A percentile compares a stretch with the other conserved stretches of the same genome.
Evolutionary conservation across 2,797 vertebrate genomes (phyloP).

Genomic region (Anguilla megastoma): DNA sequence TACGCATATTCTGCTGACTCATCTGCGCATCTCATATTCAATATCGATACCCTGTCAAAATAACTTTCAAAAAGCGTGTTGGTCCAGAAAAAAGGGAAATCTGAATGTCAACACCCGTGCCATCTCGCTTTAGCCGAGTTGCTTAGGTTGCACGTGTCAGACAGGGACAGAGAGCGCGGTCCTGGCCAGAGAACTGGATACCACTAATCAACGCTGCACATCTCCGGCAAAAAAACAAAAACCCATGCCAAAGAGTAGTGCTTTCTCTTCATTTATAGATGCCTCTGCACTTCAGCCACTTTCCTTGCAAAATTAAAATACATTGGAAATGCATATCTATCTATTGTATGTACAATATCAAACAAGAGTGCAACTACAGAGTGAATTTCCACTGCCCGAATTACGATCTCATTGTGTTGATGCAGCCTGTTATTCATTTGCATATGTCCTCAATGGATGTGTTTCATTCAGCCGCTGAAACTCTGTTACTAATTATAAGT

Average conservation of each 20-base stretch:
- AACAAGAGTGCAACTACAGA: conserved; percentile 73
- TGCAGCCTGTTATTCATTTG: conserved; percentile 24
- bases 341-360: conserved; percentile 77
- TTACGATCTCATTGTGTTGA: conserved; percentile 57
- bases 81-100: conserved; percentile 50
- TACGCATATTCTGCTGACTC: conserved; percentile 32
- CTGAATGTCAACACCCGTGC: conserved; percentile 57
- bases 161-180: conserved; percentile 61
- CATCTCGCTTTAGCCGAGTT: conserved; percentile 60
- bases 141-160: conserved; percentile 53
- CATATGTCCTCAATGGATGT: conserved; percentile 43
- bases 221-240: conserved; percentile 35
- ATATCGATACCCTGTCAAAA: background rate
- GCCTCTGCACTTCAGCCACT: conserved; percentile 44
- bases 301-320: conserved; percentile 67
- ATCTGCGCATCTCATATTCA: background rate
- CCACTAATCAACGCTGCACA: conserved; percentile 28
- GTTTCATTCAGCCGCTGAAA: conserved; percentile 53
- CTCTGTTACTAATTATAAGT: conserved; percentile 32
- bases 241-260: conserved; percentile 55
- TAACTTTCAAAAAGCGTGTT: too few species aligned
- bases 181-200: conserved; percentile 62
- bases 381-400: conserved; percentile 65
- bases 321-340: conserved; percentile 75
- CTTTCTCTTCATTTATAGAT: conserved; percentile 54